Conservation (phyloP, 1,140 invertebrate species). For the Lerema accius region DNA sequence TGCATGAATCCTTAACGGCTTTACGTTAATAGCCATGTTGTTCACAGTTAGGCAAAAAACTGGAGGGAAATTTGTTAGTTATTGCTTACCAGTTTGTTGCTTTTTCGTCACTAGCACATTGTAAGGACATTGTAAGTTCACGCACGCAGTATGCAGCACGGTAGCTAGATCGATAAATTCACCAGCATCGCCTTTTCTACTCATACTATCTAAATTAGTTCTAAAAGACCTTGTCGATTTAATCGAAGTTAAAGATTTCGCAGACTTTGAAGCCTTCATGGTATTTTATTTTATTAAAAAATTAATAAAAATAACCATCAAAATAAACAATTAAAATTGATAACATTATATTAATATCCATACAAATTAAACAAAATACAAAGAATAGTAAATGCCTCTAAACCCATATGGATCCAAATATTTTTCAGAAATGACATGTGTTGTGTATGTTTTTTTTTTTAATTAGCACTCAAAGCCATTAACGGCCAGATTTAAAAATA, state of each 20-base stretch:
- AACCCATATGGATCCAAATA: too few species aligned
- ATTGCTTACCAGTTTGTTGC: conserved; percentile 34
- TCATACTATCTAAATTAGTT: neutral
- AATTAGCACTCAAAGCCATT: too few species aligned
- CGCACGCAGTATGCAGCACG: conserved; percentile 36
- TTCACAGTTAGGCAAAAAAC: too few species aligned
- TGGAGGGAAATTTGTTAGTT: neutral
- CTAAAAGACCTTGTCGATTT: conserved; percentile 25
- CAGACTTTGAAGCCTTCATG: conserved; percentile 35
- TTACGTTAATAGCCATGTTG: too few species aligned
- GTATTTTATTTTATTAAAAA: conserved; percentile 3
- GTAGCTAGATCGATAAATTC: conserved; percentile 37
- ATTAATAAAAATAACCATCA: neutral
- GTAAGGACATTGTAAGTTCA: conserved; percentile 42
- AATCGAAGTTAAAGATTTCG: conserved; percentile 36
- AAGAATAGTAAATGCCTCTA: too few species aligned
- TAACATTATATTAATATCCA: neutral
- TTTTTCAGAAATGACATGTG: too few species aligned
- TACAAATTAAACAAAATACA: too few species aligned
- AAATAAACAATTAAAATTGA: conserved; percentile 18
- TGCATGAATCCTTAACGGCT: too few species aligned
- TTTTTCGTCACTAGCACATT: conserved; percentile 38
- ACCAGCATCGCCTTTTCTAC: conserved; percentile 6
- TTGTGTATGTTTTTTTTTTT: too few species aligned
- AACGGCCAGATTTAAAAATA: too few species aligned